Evolutionary conservation across 2,888 invertebrate species (phyloP).

Genomic region (Cataglyphis albicans): DNA sequence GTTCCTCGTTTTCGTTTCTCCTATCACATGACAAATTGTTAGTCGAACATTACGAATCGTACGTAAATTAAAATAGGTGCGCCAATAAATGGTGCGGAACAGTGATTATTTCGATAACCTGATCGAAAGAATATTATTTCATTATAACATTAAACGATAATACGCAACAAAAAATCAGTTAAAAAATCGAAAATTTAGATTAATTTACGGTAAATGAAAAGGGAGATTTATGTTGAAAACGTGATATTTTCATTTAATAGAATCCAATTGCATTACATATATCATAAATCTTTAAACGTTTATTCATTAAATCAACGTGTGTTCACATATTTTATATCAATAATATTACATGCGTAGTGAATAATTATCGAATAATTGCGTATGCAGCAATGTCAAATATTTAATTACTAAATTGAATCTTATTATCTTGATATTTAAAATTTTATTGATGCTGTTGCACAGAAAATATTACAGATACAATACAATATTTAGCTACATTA

Average conservation of each 20-base stretch:
- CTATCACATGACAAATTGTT: slow-evolving; percentile 53
- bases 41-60: slow-evolving; percentile 36
- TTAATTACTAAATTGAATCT: slow-evolving; percentile 46
- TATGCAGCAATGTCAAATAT: slow-evolving; percentile 45
- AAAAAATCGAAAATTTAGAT: background rate
- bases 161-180: background rate
- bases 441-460: slow-evolving; percentile 5
- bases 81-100: background rate
- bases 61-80: slow-evolving; percentile 34
- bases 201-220: background rate
- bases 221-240: background rate
- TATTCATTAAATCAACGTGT: slow-evolving; percentile 38
- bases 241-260: slow-evolving; percentile 47
- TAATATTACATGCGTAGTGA: slow-evolving; percentile 31
- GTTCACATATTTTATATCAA: slow-evolving; percentile 40
- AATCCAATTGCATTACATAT: slow-evolving; percentile 33
- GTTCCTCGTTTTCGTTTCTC: slow-evolving; percentile 44
- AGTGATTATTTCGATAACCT: background rate
- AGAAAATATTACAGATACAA: slow-evolving; percentile 10
- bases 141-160: background rate
- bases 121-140: background rate
- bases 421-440: slow-evolving; percentile 41
- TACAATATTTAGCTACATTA: background rate
- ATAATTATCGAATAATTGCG: slow-evolving; percentile 38
- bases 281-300: slow-evolving; percentile 48